Conservation (phyloP, 2,888 invertebrate species). For the Stictocephala bisonia region DNA sequence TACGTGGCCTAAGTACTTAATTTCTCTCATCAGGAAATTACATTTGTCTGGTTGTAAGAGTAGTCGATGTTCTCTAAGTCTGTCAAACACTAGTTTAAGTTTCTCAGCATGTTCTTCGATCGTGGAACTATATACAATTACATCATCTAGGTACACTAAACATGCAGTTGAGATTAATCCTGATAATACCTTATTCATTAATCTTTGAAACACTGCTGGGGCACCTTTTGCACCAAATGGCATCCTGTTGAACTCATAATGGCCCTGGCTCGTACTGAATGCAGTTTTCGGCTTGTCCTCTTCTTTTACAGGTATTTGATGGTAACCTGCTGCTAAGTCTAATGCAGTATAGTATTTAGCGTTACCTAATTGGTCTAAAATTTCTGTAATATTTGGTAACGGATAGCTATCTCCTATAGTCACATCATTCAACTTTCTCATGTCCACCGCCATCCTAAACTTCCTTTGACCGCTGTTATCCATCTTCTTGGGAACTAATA, state of each 20-base stretch:
- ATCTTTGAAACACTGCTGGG: conserved; percentile 59
- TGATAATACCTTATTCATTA: conserved; percentile 58
- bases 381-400: no score
- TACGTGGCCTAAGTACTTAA: conserved; percentile 26
- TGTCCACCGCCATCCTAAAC: no score
- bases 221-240: conserved; percentile 61
- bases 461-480: no score
- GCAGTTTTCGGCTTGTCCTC: no score
- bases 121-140: not conserved
- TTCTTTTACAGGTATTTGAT: no score
- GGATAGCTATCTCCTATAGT: no score
- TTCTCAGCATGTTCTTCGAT: conserved; percentile 2
- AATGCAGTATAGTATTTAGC: conserved; percentile 12
- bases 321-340: conserved; percentile 43
- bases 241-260: conserved; percentile 60
- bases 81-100: conserved; percentile 13
- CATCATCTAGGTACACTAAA: conserved; percentile 40
- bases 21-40: not conserved
- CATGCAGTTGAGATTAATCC: conserved; percentile 51
- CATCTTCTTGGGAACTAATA: no score
- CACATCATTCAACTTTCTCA: no score
- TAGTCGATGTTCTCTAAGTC: not conserved
- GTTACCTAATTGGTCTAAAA: conserved; percentile 29
- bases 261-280: conserved; percentile 59
- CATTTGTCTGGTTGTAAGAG: not conserved